phyloP scores from a whole-genome alignment of 2,888 invertebrate genomes.

The Frankliniella intonsa region DNA sequence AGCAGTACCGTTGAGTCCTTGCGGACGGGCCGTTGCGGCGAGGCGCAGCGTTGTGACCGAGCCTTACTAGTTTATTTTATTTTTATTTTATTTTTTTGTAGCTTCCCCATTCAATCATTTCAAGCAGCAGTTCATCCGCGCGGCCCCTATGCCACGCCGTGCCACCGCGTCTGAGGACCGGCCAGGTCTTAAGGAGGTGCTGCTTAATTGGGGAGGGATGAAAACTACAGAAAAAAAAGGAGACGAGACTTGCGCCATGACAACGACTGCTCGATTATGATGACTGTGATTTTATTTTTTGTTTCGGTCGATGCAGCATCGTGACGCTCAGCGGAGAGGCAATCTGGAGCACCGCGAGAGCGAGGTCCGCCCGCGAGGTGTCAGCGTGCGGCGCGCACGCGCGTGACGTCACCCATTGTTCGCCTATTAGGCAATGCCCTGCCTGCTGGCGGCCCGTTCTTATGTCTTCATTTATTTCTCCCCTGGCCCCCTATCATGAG shows the following conservation, averaged over 20 bases:
- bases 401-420: constrained; percentile 21
- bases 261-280: too few species aligned
- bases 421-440: neutral
- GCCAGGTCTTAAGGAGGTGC: neutral
- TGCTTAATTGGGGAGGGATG: neutral
- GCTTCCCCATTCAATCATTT: too few species aligned
- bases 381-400: too few species aligned
- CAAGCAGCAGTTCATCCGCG: too few species aligned
- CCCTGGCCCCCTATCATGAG: neutral
- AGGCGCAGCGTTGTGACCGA: too few species aligned
- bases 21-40: too few species aligned
- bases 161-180: too few species aligned
- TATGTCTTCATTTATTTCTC: neutral
- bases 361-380: neutral
- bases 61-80: too few species aligned
- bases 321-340: neutral
- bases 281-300: neutral
- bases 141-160: too few species aligned
- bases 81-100: too few species aligned
- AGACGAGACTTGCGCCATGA: too few species aligned
- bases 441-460: neutral
- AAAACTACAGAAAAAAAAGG: neutral
- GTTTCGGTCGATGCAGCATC: neutral
- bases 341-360: neutral
- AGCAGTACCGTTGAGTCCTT: too few species aligned